Evolutionary conservation across 1,140 invertebrate species (phyloP).

Genomic region (Micrasema longulum): DNA sequence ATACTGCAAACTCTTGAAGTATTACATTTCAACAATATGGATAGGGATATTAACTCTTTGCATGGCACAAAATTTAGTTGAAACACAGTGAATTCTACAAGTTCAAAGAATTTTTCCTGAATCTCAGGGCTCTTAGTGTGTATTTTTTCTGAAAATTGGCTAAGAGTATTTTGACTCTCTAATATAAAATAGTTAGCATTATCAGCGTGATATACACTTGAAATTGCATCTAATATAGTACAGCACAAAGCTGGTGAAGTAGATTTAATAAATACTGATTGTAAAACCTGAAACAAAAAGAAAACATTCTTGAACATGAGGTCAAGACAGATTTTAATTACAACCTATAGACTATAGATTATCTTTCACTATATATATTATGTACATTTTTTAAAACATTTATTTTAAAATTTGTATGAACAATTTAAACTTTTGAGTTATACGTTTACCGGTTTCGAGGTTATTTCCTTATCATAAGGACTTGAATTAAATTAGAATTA

Average conservation of each 20-base stretch:
- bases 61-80: conserved; percentile 98
- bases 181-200: conserved; percentile 99
- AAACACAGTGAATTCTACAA: conserved; percentile 96
- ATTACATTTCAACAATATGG: conserved; percentile 89
- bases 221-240: conserved; percentile 95
- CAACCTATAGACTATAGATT: too few relatives aligned
- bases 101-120: conserved; percentile 95
- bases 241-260: conserved; percentile 86
- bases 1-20: conserved; percentile 85
- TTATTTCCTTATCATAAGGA: too few relatives aligned
- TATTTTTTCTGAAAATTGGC: conserved; percentile 96
- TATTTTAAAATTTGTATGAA: too few relatives aligned
- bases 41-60: conserved; percentile 97
- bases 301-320: conserved; percentile 24
- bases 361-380: too few relatives aligned
- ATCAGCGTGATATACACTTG: conserved; percentile 96
- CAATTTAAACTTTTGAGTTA: too few relatives aligned
- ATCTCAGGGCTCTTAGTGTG: conserved; percentile 90
- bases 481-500: too few relatives aligned
- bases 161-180: conserved; percentile 94
- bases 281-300: conserved; percentile 81
- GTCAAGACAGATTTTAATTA: too few relatives aligned
- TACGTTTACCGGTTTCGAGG: too few relatives aligned
- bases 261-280: conserved; percentile 93
- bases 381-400: too few relatives aligned